Evolutionary conservation across 2,888 invertebrate species (phyloP), one percentile per base, ranked within the genome.

Genomic region (Lymantria dispar): DNA sequence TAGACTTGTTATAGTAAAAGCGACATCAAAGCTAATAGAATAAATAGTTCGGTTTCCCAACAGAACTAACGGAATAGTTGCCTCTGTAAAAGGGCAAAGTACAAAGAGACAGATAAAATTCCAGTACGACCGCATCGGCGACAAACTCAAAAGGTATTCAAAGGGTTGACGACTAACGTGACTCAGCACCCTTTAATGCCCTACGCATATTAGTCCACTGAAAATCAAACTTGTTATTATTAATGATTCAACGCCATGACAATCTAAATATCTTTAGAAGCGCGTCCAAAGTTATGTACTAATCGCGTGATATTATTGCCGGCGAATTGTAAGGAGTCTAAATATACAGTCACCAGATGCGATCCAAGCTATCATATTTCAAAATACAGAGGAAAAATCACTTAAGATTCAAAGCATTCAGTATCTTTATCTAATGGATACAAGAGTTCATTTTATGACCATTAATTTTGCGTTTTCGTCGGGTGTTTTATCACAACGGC

Each of bases 381-480:
- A 88, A 85, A 85, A 81, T 75, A 75, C 74, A 80, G 75, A 76
- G 80, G 88, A 89, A 90, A 90, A 89, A 89, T 89, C 86, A 86
- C 85, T 85, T 87, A 80, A 87, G 84, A 89, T 85, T 85, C 83
- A 77, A 72, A 83, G 85, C 89, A 87, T 87, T 88, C 87, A 87
- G 87, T 79, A 87, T 87, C 88, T 88, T 89, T 89, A 90, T 90
- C 91, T 91, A 75, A 71, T 77, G 78, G 85, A 88, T 87, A 86
- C 90, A 88, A 90, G 89, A 90, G 91, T 91, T 91, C 91, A 91
- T 91, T 91, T 91, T 89, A 89, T 91, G 88, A 89, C 89, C 90
- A 91, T 91, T 91, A 91, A 91, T 91, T 89, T 90, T 82, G 87
- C 71, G 85, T 85, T 89, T 89, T 87, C 86, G 79, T 85, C 77